Conservation (phyloP, 2,888 invertebrate genomes). For the Drosophila flavopinicola region DNA sequence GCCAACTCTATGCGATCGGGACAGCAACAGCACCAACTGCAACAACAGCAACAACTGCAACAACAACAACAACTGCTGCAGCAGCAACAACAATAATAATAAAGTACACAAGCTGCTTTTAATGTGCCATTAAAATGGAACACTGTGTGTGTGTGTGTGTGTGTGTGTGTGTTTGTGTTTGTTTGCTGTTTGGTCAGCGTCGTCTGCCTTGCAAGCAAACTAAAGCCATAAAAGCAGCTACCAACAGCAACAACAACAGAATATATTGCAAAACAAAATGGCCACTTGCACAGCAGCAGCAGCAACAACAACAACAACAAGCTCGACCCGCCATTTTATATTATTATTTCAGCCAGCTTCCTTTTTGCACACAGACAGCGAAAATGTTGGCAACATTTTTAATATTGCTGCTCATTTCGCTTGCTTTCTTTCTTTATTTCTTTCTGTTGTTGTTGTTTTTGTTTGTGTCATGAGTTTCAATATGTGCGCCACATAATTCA, state of each 20-base stretch:
- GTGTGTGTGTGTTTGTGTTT: constrained; percentile 27
- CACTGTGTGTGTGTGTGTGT: constrained; percentile 21
- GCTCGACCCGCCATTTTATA: constrained; percentile 69
- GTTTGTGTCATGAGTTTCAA: constrained; percentile 51
- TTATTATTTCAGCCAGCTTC: constrained; percentile 69
- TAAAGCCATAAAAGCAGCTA: constrained; percentile 72
- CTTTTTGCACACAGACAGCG: constrained; percentile 11
- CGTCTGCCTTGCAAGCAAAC: constrained; percentile 65
- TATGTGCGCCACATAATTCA: constrained; percentile 68
- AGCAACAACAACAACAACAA: constrained; percentile 10
- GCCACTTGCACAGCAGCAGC: constrained; percentile 50
- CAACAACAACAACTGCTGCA: constrained; percentile 12
- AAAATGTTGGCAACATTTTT: constrained; percentile 56
- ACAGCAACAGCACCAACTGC: constrained; percentile 28
- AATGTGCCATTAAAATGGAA: constrained; percentile 74
- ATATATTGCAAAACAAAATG: constrained; percentile 67
- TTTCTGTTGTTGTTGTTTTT: constrained; percentile 7
- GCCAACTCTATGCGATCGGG: constrained; percentile 51
- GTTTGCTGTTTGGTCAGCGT: constrained; percentile 57
- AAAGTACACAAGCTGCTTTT: constrained; percentile 73
- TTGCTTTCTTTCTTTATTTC: constrained; percentile 33
- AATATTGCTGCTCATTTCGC: constrained; percentile 58
- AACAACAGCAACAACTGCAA: constrained; percentile 15
- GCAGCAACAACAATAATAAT: constrained; percentile 30
- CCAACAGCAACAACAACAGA: constrained; percentile 41